Base-by-base conservation (phyloP, 2,888 invertebrate genomes). In the Asteroscopus sphinx region DNA sequence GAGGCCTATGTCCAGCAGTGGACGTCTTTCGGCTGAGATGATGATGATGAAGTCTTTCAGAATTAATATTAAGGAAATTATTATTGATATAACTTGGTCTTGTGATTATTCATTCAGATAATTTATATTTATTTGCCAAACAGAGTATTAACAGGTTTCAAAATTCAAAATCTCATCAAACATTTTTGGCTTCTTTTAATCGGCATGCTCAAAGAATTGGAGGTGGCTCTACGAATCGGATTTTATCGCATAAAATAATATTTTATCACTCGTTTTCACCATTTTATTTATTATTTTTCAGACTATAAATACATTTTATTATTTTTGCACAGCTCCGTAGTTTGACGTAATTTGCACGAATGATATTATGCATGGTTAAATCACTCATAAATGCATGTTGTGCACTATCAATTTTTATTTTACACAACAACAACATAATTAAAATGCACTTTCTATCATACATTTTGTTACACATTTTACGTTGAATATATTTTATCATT, bases 181-280 rank as follows among this genome's bases (percentile, higher is more conserved):
- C 68, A 81, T 80, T 87, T 92, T 92, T 88, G 90, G 90, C 85
- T 85, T 83, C 66, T 79, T 85, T 82, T 67, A 73, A 85, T 88
- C 87, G 93, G 92, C 91, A 92, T 92, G 92, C 89, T 88, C 86
- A 87, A 89, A 88, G 83, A 88, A 87, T 82, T 89, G 89, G 91
- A 91, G 92, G 92, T 90, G 93, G 91, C 81, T 87, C 83, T 64
- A 72, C 67, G 39, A 51, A 68, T 39, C 40, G 64, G 58, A 59
- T 37, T 56, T 60, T 61, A 56, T 52, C 49, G 57, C 51, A 74
- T 71, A 53, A 58, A 59, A 60, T 45, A 46, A 49, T 55, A 49
- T 46, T 63, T 62, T 58, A 52, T 51, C 51, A 40, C n/a, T n/a
- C n/a, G n/a, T 54, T 52, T 4, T 59, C 37, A 66, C 15, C 17